Evolutionary conservation across 1,140 invertebrate genomes (phyloP), one percentile per base, ranked within the genome.

Genomic region (Eupristina koningsbergeri): DNA sequence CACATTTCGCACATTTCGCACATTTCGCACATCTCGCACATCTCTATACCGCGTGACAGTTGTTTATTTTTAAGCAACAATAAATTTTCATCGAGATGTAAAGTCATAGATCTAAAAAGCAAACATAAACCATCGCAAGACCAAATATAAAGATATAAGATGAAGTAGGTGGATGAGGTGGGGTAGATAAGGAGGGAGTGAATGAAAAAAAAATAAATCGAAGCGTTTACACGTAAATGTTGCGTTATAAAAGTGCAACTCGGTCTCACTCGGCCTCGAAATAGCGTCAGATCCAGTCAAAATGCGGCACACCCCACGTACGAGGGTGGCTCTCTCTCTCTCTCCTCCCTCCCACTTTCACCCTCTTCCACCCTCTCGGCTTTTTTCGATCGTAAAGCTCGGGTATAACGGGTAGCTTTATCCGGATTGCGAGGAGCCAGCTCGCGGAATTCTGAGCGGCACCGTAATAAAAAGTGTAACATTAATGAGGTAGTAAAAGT

Each of bases 401-500:
- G 83, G 81, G 78, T 76, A 76, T 85, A 88, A 86, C 85, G 86
- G 83, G 67, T 86, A 89, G 85, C 85, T 86, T 87, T 87, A 86
- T 87, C 86, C 87, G 86, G 86, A 88, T 89, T 87, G 83, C 85
- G 84, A 45, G 84, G 84, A 86, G 86, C 71, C 86, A 85, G 69
- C 80, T 29, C 67, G 78, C 53, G 80, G 84, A 81, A 82, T 84
- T 85, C 85, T 69, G 87, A 89, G 86, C 86, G 84, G 86, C 77
- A 67, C 41, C 85, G 88, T 88, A 90, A 91, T 90, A 91, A 90
- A 90, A 91, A 89, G 89, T 89, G 87, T 89, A 89, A 90, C 89
- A 90, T 90, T 91, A 90, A 91, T 90, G 90, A 90, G 86, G 87
- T 85, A 88, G 88, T 91, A 90, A 91, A 91, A 90, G 86, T 91